Evolutionary conservation across 2,888 invertebrate species (phyloP).

Genomic region (Steinernema scapterisci): DNA sequence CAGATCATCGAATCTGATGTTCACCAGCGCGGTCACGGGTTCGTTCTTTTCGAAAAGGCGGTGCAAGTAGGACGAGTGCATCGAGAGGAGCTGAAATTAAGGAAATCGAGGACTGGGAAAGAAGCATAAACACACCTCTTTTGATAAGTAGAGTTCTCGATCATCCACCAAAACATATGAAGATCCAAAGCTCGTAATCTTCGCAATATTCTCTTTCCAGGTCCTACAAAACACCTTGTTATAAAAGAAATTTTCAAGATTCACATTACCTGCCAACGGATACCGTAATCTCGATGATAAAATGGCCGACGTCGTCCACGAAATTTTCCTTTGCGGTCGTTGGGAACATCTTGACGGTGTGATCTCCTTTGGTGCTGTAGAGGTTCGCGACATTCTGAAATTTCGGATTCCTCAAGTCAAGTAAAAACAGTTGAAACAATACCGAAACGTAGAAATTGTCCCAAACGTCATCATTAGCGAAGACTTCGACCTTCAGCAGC

Average conservation of each 20-base stretch:
- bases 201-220: neutral
- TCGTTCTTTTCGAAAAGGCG: neutral
- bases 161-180: neutral
- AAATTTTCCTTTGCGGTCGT: neutral
- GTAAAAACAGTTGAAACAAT: neutral
- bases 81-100: conserved; percentile 5
- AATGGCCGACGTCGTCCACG: neutral
- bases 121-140: no score
- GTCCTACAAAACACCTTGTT: no score
- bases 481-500: neutral
- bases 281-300: neutral
- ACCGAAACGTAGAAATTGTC: neutral
- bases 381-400: neutral
- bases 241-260: no score
- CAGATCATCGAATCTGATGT: neutral
- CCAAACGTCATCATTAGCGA: neutral
- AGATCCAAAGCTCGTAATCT: neutral
- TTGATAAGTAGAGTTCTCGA: neutral
- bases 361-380: neutral
- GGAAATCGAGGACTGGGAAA: neutral
- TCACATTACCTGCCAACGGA: no score
- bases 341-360: conserved; percentile 1
- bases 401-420: neutral
- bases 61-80: conserved; percentile 9
- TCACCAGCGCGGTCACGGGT: neutral